phyloP scores from a whole-genome alignment of 2,888 invertebrate species.

The Caenorhabditis sinica region DNA sequence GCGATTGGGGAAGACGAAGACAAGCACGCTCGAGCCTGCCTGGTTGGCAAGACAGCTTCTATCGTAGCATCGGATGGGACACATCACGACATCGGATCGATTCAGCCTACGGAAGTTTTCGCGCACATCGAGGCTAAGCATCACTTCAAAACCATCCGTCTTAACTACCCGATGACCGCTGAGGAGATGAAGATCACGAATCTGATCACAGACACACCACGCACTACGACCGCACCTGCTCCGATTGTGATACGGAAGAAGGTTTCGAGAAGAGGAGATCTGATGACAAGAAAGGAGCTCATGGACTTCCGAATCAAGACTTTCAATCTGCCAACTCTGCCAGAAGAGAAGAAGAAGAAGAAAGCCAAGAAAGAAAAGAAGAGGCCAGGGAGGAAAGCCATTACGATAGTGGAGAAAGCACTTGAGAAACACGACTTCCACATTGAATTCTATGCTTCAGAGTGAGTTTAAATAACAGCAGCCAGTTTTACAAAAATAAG shows the following conservation, averaged over 20 bases:
- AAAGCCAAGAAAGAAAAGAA: not conserved
- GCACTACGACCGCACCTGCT: not conserved
- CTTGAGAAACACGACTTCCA: constrained; percentile 3
- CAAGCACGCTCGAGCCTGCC: not conserved
- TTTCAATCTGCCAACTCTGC: not conserved
- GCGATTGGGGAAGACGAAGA: not conserved
- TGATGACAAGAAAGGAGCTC: not conserved
- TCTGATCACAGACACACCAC: not conserved
- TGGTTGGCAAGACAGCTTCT: not conserved
- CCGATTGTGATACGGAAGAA: not conserved
- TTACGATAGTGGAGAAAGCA: not conserved
- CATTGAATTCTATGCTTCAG: not conserved
- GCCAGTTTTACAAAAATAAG: not conserved
- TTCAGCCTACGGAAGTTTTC: not conserved
- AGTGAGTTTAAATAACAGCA: constrained; percentile 8
- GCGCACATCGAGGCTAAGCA: not conserved
- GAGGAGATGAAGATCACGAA: not conserved
- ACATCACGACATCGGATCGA: too few relatives aligned
- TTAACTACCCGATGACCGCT: not conserved
- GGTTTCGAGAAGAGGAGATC: not conserved
- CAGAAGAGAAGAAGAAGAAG: not conserved
- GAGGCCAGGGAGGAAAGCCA: constrained; percentile 23
- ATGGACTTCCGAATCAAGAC: not conserved
- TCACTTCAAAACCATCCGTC: not conserved
- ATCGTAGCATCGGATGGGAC: not conserved